Conservation (phyloP, 2,888 invertebrate species). For the Deroplatys truncata region DNA sequence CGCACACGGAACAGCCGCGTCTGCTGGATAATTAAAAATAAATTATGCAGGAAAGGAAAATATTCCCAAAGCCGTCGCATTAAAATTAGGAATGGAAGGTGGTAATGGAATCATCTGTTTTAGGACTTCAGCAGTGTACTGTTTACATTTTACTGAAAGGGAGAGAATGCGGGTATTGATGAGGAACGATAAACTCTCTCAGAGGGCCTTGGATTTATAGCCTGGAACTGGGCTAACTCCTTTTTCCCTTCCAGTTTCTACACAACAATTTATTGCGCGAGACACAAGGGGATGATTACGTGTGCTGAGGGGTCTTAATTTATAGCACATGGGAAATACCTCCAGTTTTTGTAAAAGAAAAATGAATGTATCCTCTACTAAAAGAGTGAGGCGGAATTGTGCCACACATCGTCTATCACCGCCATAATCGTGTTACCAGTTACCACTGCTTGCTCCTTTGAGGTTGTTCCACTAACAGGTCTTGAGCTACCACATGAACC, state of each 20-base stretch:
- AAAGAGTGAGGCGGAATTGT: not conserved
- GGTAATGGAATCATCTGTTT: not conserved
- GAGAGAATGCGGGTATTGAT: too few species aligned
- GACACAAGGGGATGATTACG: not conserved
- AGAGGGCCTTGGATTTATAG: not conserved
- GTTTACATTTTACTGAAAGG: not conserved
- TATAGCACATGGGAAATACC: not conserved
- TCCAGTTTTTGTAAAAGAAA: not conserved
- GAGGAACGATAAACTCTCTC: not conserved
- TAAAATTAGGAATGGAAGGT: not conserved
- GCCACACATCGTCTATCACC: not conserved
- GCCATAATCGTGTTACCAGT: not conserved
- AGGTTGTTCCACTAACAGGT: not conserved
- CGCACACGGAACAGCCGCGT: not conserved
- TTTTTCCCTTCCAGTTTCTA: not conserved
- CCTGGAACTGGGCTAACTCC: not conserved
- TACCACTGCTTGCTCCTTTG: not conserved
- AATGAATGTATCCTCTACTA: not conserved
- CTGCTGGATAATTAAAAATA: not conserved
- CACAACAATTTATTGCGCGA: not conserved
- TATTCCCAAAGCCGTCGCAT: not conserved
- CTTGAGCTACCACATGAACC: too few species aligned
- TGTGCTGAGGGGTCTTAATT: not conserved
- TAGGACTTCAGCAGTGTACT: too few species aligned
- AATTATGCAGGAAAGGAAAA: not conserved